Conservation (phyloP, 37 sponge, comb jelly and placozoan genomes). For the Spongilla lacustris region DNA sequence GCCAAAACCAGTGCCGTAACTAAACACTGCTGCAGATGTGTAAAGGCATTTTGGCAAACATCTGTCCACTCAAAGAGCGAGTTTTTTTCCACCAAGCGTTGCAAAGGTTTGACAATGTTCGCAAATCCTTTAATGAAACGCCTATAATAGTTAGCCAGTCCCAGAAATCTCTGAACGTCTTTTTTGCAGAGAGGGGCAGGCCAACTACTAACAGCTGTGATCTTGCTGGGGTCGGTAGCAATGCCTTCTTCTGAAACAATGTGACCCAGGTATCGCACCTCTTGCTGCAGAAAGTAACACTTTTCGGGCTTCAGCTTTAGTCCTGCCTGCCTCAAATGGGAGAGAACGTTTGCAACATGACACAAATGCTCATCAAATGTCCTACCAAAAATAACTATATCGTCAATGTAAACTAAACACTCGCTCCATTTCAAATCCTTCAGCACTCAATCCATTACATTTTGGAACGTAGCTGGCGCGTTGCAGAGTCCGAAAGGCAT, state of each 20-base stretch:
- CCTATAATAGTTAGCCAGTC: too few relatives aligned
- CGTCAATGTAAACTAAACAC: conserved; percentile 43
- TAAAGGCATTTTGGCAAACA: too few relatives aligned
- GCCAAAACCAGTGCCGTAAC: too few relatives aligned
- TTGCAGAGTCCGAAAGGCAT: conserved; percentile 60
- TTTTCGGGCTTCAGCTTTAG: conserved; percentile 36
- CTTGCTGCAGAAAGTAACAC: conserved; percentile 15
- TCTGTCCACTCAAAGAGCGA: too few relatives aligned
- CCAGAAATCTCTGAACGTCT: too few relatives aligned
- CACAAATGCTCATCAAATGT: conserved; percentile 28
- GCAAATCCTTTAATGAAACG: too few relatives aligned
- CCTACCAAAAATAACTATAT: conserved; percentile 25
- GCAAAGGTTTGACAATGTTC: too few relatives aligned
- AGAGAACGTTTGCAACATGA: conserved; percentile 21
- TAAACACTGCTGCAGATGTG: too few relatives aligned
- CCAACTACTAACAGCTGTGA: conserved; percentile 8
- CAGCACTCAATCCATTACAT: conserved; percentile 34
- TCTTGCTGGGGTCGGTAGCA: conserved; percentile 26
- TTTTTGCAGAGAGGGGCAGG: conserved; percentile 8
- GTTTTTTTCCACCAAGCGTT: too few relatives aligned
- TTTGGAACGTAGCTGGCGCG: conserved; percentile 43
- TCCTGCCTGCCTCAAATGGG: conserved; percentile 23
- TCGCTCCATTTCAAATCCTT: background rate
- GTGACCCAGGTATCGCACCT: conserved; percentile 41
- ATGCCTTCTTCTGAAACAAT: conserved; percentile 39